These are phyloP conservation scores for Molanna angustata DNA, from an alignment of 2,888 invertebrate genomes.

Conservation along the genomic window DNA sequence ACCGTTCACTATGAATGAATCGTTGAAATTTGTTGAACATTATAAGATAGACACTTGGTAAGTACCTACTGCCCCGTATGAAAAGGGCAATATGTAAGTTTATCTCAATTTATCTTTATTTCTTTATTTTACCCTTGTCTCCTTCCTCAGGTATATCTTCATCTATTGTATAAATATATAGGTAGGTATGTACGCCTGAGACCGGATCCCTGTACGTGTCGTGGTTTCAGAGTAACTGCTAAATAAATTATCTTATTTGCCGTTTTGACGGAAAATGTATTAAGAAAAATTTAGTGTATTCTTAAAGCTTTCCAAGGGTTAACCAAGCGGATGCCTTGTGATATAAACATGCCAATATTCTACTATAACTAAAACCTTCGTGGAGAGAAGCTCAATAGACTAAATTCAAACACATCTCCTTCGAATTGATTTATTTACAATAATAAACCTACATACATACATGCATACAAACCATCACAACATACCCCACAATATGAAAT, in stretches of 20 bases:
- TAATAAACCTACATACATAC: too few species aligned
- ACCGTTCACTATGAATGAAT: too few species aligned
- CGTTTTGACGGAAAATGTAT: slow-evolving; percentile 31
- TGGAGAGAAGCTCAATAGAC: too few species aligned
- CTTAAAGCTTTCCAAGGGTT: slow-evolving; percentile 15
- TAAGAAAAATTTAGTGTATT: slow-evolving; percentile 26
- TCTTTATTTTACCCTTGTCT: slow-evolving; percentile 33
- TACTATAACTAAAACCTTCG: too few species aligned
- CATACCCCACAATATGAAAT: too few species aligned
- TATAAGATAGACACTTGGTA: too few species aligned
- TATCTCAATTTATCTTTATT: slow-evolving; percentile 34
- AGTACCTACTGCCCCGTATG: slow-evolving; percentile 5
- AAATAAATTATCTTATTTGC: slow-evolving; percentile 33
- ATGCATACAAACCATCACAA: too few species aligned
- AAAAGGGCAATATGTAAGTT: slow-evolving; percentile 31
- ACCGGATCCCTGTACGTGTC: slow-evolving; percentile 21
- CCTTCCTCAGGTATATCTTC: slow-evolving; percentile 21
- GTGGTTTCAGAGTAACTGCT: slow-evolving; percentile 30
- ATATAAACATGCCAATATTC: slow-evolving; percentile 8
- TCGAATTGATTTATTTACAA: too few species aligned
- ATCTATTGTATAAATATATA: slow-evolving; percentile 12
- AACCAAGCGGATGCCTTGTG: slow-evolving; percentile 1
- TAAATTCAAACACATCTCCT: too few species aligned
- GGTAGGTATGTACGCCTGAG: not conserved
- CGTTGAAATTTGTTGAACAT: too few species aligned